Percentiles rank a stretch among this genome's conserved stretches.
phyloP scores from a whole-genome alignment of 1,140 invertebrate species.

The Teleopsis dalmanni region DNA sequence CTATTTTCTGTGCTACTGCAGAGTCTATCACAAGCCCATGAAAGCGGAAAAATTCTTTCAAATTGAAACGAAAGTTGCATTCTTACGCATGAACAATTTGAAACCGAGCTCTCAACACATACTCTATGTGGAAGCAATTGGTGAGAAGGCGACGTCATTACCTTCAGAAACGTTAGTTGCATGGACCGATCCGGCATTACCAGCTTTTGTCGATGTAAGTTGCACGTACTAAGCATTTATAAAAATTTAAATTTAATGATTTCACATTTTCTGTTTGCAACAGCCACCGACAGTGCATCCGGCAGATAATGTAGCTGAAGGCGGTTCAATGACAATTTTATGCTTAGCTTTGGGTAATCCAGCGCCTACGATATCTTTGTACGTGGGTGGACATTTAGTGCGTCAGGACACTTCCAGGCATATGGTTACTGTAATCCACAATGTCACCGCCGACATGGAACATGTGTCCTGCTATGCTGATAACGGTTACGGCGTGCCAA shows the following conservation, averaged over 20 bases:
- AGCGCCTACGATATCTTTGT: conserved; percentile 71
- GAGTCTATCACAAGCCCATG: conserved; percentile 59
- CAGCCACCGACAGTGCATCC: conserved; percentile 75
- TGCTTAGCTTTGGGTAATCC: conserved; percentile 77
- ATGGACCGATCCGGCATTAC: conserved; percentile 79
- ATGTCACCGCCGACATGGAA: conserved; percentile 73
- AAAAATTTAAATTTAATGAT: not conserved
- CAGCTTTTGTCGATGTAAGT: conserved; percentile 72
- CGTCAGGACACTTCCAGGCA: conserved; percentile 67
- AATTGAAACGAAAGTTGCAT: conserved; percentile 57
- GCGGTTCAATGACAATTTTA: conserved; percentile 72
- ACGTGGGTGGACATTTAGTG: conserved; percentile 59
- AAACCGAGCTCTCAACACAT: conserved; percentile 71
- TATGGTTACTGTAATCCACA: conserved; percentile 73
- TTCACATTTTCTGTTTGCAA: conserved; percentile 18
- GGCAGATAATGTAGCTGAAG: conserved; percentile 70
- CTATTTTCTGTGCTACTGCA: conserved; percentile 22
- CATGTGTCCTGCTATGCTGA: conserved; percentile 77
- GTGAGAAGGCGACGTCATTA: conserved; percentile 58
- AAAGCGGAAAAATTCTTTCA: conserved; percentile 52
- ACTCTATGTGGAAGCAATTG: conserved; percentile 62
- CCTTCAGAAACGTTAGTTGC: conserved; percentile 72
- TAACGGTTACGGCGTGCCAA: conserved; percentile 75
- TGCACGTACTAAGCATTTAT: not conserved
- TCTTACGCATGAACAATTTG: conserved; percentile 60